These are phyloP conservation scores for Lucinisca nassula DNA, from an alignment of 2,888 invertebrate species.

Conservation along the genomic window DNA sequence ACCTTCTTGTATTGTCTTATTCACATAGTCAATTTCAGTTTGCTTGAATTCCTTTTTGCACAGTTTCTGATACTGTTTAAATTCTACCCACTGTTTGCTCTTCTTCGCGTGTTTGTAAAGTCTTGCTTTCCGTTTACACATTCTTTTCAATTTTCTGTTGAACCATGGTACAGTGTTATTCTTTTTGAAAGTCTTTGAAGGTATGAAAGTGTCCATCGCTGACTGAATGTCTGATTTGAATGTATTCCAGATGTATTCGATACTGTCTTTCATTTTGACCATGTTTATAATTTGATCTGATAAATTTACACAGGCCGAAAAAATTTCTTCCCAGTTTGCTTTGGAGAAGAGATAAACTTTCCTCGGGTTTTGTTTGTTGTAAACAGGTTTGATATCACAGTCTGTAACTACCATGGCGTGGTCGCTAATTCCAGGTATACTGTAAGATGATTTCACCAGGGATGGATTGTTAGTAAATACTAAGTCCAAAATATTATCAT, in stretches of 20 bases:
- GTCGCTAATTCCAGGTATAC: slow-evolving; percentile 49
- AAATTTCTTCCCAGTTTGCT: slow-evolving; percentile 58
- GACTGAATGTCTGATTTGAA: no score
- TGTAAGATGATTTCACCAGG: slow-evolving; percentile 48
- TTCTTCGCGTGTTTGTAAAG: slow-evolving; percentile 24
- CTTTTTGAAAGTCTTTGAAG: no score
- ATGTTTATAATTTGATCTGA: no score
- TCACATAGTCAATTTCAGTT: slow-evolving; percentile 44
- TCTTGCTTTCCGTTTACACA: neutral
- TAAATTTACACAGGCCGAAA: no score
- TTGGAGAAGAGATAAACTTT: slow-evolving; percentile 40
- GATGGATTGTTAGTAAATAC: slow-evolving; percentile 55
- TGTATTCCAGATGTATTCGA: no score
- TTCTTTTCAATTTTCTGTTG: neutral
- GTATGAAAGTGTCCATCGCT: no score
- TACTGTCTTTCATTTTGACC: no score
- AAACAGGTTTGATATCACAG: slow-evolving; percentile 35
- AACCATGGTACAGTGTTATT: no score
- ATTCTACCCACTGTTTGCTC: slow-evolving; percentile 17
- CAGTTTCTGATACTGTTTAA: slow-evolving; percentile 11
- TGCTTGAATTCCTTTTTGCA: slow-evolving; percentile 18
- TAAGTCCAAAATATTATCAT: slow-evolving; percentile 37
- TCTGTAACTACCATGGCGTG: slow-evolving; percentile 49
- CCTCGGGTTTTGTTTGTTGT: slow-evolving; percentile 34
- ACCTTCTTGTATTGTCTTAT: slow-evolving; percentile 29